Evolutionary conservation across 2,113 vertebrate species (phyloP).

Genomic region (Cinclus cinclus): DNA sequence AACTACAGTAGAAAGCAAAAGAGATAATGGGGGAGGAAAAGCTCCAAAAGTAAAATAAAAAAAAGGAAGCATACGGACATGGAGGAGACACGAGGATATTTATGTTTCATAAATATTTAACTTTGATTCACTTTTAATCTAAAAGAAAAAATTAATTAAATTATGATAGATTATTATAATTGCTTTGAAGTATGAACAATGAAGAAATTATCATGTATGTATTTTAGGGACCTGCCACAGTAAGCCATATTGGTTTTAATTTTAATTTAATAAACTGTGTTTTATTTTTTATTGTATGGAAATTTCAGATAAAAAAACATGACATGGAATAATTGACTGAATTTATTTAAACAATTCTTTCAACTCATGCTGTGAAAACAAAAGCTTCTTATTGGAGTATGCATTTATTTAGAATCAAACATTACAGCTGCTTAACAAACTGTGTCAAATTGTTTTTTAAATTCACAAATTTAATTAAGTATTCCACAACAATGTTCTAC

Average conservation of each 20-base stretch:
- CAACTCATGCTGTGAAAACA: background rate
- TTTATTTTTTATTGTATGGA: slow-evolving; percentile 10
- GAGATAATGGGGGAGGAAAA: background rate
- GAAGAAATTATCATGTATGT: slow-evolving; percentile 21
- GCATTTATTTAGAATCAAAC: slow-evolving; percentile 14
- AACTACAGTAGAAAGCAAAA: background rate
- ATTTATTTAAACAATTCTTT: background rate
- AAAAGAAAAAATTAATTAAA: slow-evolving; percentile 33
- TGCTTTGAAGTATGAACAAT: slow-evolving; percentile 42
- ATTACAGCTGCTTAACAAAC: background rate
- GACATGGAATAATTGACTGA: background rate
- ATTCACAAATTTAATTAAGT: background rate
- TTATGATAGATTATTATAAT: slow-evolving; percentile 10
- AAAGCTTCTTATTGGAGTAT: background rate
- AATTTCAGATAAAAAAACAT: background rate
- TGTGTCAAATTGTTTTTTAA: background rate
- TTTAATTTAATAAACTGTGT: background rate
- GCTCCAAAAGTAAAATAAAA: background rate
- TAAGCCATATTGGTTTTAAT: background rate
- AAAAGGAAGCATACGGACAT: background rate
- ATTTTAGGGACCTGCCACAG: background rate
- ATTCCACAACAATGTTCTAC: background rate
- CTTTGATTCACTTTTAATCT: slow-evolving; percentile 22
- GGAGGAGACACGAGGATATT: background rate
- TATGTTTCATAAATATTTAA: slow-evolving; percentile 44